Percentiles rank a stretch among this genome's conserved stretches.
phyloP scores from a whole-genome alignment of 2,888 invertebrate genomes.

The Euspilapteryx auroguttella region DNA sequence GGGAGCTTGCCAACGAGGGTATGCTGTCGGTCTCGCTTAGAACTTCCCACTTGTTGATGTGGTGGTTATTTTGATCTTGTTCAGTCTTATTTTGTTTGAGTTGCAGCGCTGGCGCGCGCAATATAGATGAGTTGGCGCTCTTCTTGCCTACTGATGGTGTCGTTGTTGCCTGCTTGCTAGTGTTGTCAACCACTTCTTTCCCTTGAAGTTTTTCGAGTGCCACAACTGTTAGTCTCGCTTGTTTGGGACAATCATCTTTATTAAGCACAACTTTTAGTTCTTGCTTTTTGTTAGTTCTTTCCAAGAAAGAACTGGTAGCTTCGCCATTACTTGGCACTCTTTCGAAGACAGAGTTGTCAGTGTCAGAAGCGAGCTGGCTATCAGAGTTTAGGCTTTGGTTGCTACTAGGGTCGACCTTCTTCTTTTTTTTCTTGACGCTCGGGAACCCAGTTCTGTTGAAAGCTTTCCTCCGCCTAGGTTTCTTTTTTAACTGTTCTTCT shows the following conservation, averaged over 20 bases:
- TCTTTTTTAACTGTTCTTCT: constrained; percentile 31
- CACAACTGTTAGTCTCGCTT: constrained; percentile 62
- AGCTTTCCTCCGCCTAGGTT: constrained; percentile 70
- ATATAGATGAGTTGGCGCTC: constrained; percentile 25
- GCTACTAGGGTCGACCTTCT: constrained; percentile 49
- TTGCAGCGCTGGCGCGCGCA: constrained; percentile 44
- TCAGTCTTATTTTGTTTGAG: constrained; percentile 40
- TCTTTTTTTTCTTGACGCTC: constrained; percentile 79
- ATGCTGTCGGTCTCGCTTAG: constrained; percentile 64
- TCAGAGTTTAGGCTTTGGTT: constrained; percentile 24
- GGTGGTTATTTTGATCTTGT: constrained; percentile 31
- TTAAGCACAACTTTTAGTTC: constrained; percentile 51
- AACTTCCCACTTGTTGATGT: constrained; percentile 58
- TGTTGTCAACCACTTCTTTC: constrained; percentile 21
- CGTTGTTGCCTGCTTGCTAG: constrained; percentile 12
- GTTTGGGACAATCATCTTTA: constrained; percentile 51
- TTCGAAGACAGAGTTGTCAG: constrained; percentile 60
- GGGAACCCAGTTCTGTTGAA: constrained; percentile 90
- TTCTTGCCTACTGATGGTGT: constrained; percentile 15
- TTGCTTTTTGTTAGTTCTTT: constrained; percentile 55
- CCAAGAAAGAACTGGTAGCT: constrained; percentile 66
- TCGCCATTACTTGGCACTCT: constrained; percentile 72
- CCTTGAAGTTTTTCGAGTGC: constrained; percentile 64
- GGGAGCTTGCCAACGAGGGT: constrained; percentile 48
- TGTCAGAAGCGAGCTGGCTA: constrained; percentile 35